These are phyloP conservation scores for Drosophila stalkeri DNA, from an alignment of 2,888 invertebrate genomes.

Conservation along the genomic window DNA sequence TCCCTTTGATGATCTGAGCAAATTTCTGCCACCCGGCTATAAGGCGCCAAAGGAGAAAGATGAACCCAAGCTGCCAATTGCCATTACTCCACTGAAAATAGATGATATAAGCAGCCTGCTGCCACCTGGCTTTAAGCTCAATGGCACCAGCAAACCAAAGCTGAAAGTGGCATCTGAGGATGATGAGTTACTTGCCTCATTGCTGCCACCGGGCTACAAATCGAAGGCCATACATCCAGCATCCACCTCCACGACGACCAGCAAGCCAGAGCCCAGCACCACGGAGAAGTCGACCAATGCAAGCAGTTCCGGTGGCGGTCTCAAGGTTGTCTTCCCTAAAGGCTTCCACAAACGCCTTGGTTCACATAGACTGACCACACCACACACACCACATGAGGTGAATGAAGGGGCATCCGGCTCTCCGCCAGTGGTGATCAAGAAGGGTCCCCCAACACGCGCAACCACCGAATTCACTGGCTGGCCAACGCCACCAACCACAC, in stretches of 20 bases:
- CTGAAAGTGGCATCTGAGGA: conserved; percentile 37
- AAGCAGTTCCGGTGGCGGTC: conserved; percentile 77
- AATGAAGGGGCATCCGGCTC: conserved; percentile 83
- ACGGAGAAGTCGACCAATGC: conserved; percentile 65
- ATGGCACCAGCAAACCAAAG: conserved; percentile 54
- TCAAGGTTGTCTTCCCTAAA: conserved; percentile 92
- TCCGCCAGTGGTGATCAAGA: conserved; percentile 90
- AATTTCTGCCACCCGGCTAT: conserved; percentile 89
- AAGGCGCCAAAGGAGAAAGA: conserved; percentile 83
- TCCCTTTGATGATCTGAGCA: conserved; percentile 86
- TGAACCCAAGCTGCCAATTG: conserved; percentile 39
- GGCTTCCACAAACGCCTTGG: conserved; percentile 87
- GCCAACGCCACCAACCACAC: conserved; percentile 95
- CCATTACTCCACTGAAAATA: conserved; percentile 76
- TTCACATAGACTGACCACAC: conserved; percentile 86
- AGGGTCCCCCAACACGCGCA: conserved; percentile 94
- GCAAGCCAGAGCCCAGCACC: conserved; percentile 48
- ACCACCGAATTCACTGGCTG: conserved; percentile 96
- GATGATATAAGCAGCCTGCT: conserved; percentile 88
- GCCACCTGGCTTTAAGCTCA: conserved; percentile 87
- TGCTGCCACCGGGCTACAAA: conserved; percentile 88
- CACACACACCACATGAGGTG: conserved; percentile 85
- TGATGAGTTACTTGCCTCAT: conserved; percentile 79
- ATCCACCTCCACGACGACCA: conserved; percentile 54
- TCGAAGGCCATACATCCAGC: conserved; percentile 69